Evolutionary conservation across 2,888 invertebrate genomes (phyloP), one percentile per base, ranked within the genome.

Genomic region (Zeuzera pyrina): DNA sequence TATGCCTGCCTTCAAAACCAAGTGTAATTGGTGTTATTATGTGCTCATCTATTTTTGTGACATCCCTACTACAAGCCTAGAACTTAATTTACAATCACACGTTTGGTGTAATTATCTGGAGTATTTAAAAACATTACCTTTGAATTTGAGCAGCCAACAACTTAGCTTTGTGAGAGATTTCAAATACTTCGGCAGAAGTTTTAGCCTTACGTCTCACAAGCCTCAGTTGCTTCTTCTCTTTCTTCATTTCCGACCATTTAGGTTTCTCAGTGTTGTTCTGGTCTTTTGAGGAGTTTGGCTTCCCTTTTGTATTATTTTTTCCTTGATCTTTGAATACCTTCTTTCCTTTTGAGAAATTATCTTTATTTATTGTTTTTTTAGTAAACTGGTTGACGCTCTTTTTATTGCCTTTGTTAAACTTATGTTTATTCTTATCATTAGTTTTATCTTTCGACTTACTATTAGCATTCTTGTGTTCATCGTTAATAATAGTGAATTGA

Each of bases 201-300:
- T 86, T 85, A 14, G 89, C 86, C 57, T 88, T 90, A 12, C 89
- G 84, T 30, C 91, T 85, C 29, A 86, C 85, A 12, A 88, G 52
- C 39, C 88, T 87, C 1, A 93, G 64, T 41, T 90, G 87, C 49
- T 92, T 92, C 53, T 90, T 91, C 38, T 92, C 87, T 50, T 91
- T 87, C 52, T 91, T 93, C 62, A 90, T 87, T 57, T 90, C 88
- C 7, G 85, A 77, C 93, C 93, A 93, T 55, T 90, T 87, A 0
- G 88, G 87, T 33, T 69, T 91, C 54, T 56, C 72, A 2, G 54
- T 61, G 31, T 41, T 51, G 1, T 41, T 38, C 27, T 57, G 55
- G 15, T 57, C 59, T 43, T 70, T 71, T 1, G 57, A 36, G 38
- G 50, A 47, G 15, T 62, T 59, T n/a, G n/a, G n/a, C 15, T 38